Evolutionary conservation across 2,888 invertebrate species (phyloP).

Genomic region (Xestoiulus laeticollis): DNA sequence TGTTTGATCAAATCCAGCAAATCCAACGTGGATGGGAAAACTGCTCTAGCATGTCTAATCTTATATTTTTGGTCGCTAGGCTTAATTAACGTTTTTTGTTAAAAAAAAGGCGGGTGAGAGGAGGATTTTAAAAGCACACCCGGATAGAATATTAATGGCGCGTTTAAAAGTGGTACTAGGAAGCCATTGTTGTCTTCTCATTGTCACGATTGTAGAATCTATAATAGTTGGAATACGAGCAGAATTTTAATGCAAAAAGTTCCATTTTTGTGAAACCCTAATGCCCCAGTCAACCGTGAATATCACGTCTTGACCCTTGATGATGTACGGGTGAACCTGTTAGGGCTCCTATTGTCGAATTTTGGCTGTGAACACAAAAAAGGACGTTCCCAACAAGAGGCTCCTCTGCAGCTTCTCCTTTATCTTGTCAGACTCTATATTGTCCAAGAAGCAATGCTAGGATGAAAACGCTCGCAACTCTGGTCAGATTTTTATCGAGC

Average conservation of each 20-base stretch:
- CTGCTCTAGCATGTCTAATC: slow-evolving; percentile 26
- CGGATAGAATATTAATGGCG: slow-evolving; percentile 9
- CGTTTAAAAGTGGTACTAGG: slow-evolving; percentile 8
- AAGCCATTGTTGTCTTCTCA: slow-evolving; percentile 18
- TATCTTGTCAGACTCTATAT: slow-evolving; percentile 18
- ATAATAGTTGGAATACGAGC: background rate
- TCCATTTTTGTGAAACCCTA: slow-evolving; percentile 26
- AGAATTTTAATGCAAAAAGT: slow-evolving; percentile 26
- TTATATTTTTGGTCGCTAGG: background rate
- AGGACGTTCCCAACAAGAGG: slow-evolving; percentile 26
- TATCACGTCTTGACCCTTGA: slow-evolving; percentile 26
- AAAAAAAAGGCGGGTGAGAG: background rate
- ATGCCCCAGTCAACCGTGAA: slow-evolving; percentile 26
- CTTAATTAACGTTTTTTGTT: background rate
- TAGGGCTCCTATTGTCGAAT: slow-evolving; percentile 4
- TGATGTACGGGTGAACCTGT: slow-evolving; percentile 26
- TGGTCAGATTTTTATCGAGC: slow-evolving; percentile 6
- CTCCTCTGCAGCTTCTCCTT: slow-evolving; percentile 8
- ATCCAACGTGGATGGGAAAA: background rate
- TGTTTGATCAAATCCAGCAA: background rate
- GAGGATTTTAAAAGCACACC: background rate
- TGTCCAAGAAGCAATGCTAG: background rate
- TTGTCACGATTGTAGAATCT: slow-evolving; percentile 26
- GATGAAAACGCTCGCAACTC: background rate
- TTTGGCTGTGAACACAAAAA: slow-evolving; percentile 2